Evolutionary conservation across 2,888 invertebrate genomes (phyloP), one percentile per base, ranked within the genome.

Genomic region (Theristus sp.): DNA sequence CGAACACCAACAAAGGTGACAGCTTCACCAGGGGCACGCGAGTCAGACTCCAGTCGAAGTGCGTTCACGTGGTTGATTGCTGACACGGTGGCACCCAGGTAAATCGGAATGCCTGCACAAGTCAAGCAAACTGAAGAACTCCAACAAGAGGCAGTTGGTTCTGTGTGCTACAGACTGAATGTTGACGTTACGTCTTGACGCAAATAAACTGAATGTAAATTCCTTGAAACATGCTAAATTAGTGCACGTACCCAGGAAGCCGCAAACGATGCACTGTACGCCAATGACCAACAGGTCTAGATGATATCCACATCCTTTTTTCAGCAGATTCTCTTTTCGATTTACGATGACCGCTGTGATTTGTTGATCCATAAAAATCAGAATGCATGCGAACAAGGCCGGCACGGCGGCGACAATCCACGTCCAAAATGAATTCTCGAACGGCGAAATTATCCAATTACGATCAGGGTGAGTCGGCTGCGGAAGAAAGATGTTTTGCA

Each of bases 311-410:
- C 89, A 88, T 30, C 93, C 91, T 81, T 84, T 77, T 61, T 89
- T 89, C 65, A 98, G 79, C 76, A 96, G 94, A 74, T 96, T 90
- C 77, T 98, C 98, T 76, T 93, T 94, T 54, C 96, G 82, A 75
- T 98, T 98, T 31, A 98, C 87, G 73, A 98, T 98, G 31, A 98
- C 96, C 57, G 93, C 89, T 1, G 96, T 94, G 67, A 98, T 98
- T 79, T 98, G 96, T 74, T 98, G 96, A 38, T 38, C 38, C 94
- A 98, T 96, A 76, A 98, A 98, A 72, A 98, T 90, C 27, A 98
- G 80, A 71, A 98, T 96, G 26, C 91, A 91, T 60, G 91, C 93
- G 38, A 98, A 77, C 60, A 96, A 77, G 26, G 96, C 94, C 1
- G 96, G 96, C 27, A 89, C 77, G 58, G 86, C 71, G 0, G 93